phyloP scores from a whole-genome alignment of 2,888 invertebrate genomes.

The Thecocarcelia acutangulata region DNA sequence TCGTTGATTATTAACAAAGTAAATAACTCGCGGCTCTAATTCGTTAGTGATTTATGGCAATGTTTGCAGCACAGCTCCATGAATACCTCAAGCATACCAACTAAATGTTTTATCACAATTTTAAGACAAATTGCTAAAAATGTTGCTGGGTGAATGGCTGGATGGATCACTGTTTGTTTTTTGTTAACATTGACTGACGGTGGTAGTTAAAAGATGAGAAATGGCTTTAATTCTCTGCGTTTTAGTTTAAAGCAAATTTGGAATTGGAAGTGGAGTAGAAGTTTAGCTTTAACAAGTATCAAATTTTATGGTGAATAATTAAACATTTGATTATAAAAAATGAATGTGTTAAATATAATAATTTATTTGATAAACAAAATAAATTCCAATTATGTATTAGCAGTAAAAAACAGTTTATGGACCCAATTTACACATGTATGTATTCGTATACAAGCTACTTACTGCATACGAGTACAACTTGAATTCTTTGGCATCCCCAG shows the following conservation, averaged over 20 bases:
- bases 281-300: too few species aligned
- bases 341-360: too few species aligned
- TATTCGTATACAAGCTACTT: not conserved
- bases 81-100: constrained; percentile 42
- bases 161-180: constrained; percentile 7
- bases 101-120: constrained; percentile 55
- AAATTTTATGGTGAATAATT: too few species aligned
- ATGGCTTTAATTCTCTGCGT: constrained; percentile 39
- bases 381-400: too few species aligned
- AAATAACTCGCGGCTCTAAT: constrained; percentile 71
- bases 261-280: not conserved
- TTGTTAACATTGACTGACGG: constrained; percentile 6
- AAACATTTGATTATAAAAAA: too few species aligned
- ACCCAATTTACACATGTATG: not conserved
- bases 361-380: too few species aligned
- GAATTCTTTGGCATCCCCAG: constrained; percentile 39
- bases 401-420: too few species aligned
- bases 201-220: constrained; percentile 46
- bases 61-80: constrained; percentile 38
- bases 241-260: too few species aligned
- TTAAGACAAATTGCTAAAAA: constrained; percentile 62
- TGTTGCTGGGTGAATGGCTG: not conserved
- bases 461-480: not conserved
- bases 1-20: constrained; percentile 66
- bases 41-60: constrained; percentile 71